Evolutionary conservation across 1,140 invertebrate species (phyloP).

Genomic region (Battus philenor): DNA sequence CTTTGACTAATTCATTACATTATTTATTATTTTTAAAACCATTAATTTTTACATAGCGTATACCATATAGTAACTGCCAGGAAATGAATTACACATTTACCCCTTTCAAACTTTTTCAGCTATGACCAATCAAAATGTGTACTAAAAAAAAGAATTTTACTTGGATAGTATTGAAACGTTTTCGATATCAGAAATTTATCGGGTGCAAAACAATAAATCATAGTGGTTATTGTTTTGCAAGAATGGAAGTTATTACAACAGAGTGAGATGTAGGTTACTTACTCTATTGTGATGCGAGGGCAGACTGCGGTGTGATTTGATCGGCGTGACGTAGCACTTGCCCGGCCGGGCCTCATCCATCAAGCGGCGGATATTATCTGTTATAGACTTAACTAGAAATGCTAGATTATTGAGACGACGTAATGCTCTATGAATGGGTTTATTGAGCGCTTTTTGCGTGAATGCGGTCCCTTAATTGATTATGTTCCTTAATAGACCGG

Average conservation of each 20-base stretch:
- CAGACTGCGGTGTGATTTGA: constrained; percentile 18
- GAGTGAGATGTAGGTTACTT: constrained; percentile 12
- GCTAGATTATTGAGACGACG: constrained; percentile 10
- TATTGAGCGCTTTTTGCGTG: constrained; percentile 6
- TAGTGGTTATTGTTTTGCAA: constrained; percentile 8
- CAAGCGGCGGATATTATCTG: constrained; percentile 14
- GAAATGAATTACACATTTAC: no score
- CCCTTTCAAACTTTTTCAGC: no score
- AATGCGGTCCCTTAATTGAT: no score
- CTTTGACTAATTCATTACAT: no score
- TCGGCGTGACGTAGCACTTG: constrained; percentile 18
- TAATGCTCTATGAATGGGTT: constrained; percentile 1
- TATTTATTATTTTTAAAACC: no score
- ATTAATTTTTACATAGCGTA: no score
- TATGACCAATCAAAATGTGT: no score
- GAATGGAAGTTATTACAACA: constrained; percentile 11
- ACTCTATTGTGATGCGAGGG: constrained; percentile 3
- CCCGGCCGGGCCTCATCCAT: constrained; percentile 19
- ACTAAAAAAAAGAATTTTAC: no score
- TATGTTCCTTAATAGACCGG: no score
- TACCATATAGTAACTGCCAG: no score
- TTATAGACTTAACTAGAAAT: constrained; percentile 12
- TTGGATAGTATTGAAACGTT: no score
- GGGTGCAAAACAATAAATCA: constrained; percentile 7
- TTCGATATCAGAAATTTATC: constrained; percentile 3